Evolutionary conservation across 2,797 vertebrate species (phyloP), one percentile per base, ranked within the genome.

Genomic region (Sphenodon punctatus): DNA sequence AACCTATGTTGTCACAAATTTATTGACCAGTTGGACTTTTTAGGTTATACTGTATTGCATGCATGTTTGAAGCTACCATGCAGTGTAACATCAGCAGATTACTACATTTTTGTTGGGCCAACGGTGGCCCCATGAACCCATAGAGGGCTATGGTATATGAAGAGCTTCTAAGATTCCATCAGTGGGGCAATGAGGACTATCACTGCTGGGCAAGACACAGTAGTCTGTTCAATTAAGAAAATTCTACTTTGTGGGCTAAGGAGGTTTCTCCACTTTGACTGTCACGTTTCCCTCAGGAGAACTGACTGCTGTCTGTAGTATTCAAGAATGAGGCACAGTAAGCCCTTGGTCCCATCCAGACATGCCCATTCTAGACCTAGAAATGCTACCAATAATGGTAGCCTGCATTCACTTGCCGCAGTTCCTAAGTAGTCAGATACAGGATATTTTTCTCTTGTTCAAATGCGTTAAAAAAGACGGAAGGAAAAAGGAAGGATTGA

Each of bases 141-240:
- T 49, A 25, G 12, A 60, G 0, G 2, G 27, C 8, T 16, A 39
- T 42, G 25, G n/a, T 58, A 42, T 4, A 1, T n/a, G 20, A 68
- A 38, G 12, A 46, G 22, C 34, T 73, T 73, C 25, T 56, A 58
- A 43, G 74, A 71, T 34, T 15, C 25, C 3, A 49, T 19, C 32
- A 60, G 51, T 19, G 20, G n/a, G 14, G 19, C 58, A 64, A 6
- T 5, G 17, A 55, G 15, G 22, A 65, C 16, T 42, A 73, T 16
- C 10, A 17, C 45, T 55, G 25, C 36, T 6, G 16, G 1, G 1
- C 3, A 43, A 27, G 25, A 46, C 8, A 8, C 30, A n/a, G 25
- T 39, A 46, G 22, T 34, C 17, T 61, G 55, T 30, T 46, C 41
- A 39, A 13, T 10, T 42, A 34, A 7, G 39, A n/a, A n/a, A n/a